These are phyloP conservation scores for Phycodurus eques DNA, from an alignment of 2,113 vertebrate species.

Conservation along the genomic window DNA sequence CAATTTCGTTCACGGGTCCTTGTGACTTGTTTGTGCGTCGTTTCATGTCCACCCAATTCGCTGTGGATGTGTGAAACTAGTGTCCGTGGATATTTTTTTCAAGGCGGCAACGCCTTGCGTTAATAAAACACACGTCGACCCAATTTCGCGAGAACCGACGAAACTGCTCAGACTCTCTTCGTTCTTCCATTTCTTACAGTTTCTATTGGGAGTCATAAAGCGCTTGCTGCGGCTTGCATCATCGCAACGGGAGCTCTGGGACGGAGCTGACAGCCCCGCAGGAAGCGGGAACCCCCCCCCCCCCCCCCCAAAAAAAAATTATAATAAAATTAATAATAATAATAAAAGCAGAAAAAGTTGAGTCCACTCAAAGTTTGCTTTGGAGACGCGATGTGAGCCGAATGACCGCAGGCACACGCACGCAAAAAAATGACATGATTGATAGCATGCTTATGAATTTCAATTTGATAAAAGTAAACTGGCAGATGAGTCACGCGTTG, in stretches of 20 bases:
- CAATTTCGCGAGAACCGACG: background rate
- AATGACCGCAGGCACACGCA: background rate
- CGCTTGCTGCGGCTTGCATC: background rate
- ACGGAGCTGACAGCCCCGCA: background rate
- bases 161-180: background rate
- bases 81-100: background rate
- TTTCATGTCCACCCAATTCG: background rate
- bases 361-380: slow-evolving; percentile 2
- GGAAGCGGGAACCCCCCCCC: background rate
- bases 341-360: background rate
- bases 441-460: background rate
- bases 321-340: too few species aligned
- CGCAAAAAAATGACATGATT: background rate
- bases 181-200: background rate
- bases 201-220: background rate
- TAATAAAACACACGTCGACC: background rate
- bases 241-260: background rate
- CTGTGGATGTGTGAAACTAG: background rate
- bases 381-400: background rate
- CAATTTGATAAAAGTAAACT: background rate
- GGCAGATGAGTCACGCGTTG: background rate
- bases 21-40: too few species aligned
- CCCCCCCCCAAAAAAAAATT: background rate
- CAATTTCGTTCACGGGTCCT: background rate
- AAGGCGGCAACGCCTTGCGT: background rate